phyloP scores from a whole-genome alignment of 1,140 invertebrate genomes.

The Brachionus calyciflorus region DNA sequence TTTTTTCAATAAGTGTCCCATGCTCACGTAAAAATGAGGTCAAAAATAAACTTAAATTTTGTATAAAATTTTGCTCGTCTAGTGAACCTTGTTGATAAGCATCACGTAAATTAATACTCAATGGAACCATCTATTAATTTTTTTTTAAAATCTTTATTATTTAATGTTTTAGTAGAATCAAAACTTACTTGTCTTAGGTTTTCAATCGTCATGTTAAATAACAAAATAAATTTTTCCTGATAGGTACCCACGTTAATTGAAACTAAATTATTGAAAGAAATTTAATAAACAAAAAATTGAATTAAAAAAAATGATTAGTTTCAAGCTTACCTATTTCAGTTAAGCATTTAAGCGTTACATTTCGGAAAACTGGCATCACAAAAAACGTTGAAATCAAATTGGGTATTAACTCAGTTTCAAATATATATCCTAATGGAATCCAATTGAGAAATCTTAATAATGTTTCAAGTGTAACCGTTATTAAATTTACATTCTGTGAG shows the following conservation, averaged over 20 bases:
- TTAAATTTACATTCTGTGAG: constrained; percentile 39
- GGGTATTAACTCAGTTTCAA: constrained; percentile 95
- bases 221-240: constrained; percentile 42
- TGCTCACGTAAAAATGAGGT: constrained; percentile 96
- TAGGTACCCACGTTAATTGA: constrained; percentile 37
- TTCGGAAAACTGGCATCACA: constrained; percentile 93
- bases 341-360: constrained; percentile 94
- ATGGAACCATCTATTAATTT: constrained; percentile 18
- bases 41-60: constrained; percentile 94
- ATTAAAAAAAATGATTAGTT: too few species aligned
- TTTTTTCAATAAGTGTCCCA: constrained; percentile 72
- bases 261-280: too few species aligned
- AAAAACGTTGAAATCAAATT: constrained; percentile 82
- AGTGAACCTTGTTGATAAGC: constrained; percentile 87
- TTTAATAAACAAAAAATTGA: too few species aligned
- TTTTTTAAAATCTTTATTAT: neutral
- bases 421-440: constrained; percentile 99
- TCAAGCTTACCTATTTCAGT: constrained; percentile 74
- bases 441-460: constrained; percentile 94
- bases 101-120: constrained; percentile 63
- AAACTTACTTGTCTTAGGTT: constrained; percentile 8
- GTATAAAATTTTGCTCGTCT: constrained; percentile 97
- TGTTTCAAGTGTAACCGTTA: constrained; percentile 82
- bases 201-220: constrained; percentile 19
- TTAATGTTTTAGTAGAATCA: neutral